These are phyloP conservation scores for Caenorhabditis sulstoni DNA, from an alignment of 2,888 invertebrate genomes.

Conservation along the genomic window DNA sequence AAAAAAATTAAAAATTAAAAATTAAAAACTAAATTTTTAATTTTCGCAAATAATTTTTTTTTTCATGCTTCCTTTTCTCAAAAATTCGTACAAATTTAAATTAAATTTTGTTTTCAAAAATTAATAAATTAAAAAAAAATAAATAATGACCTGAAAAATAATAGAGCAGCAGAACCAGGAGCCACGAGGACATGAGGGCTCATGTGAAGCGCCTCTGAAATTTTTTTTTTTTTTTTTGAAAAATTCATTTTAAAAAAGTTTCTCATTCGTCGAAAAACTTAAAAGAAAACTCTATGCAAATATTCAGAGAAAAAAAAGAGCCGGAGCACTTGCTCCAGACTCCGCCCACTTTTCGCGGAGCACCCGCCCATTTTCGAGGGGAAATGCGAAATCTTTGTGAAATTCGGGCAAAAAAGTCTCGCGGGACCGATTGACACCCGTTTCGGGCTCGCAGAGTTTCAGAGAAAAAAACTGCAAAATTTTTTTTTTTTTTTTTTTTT, in stretches of 20 bases:
- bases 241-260: no score
- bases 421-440: constrained; percentile 16
- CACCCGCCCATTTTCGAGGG: not conserved
- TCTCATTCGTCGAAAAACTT: no score
- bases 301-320: no score
- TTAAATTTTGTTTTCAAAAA: not conserved
- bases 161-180: constrained; percentile 38
- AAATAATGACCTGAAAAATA: constrained; percentile 21
- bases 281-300: no score
- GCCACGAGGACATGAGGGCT: constrained; percentile 43
- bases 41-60: not conserved
- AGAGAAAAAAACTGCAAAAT: no score
- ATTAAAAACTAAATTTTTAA: not conserved
- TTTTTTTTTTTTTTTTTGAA: not conserved
- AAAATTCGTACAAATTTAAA: no score
- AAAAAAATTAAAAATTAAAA: not conserved
- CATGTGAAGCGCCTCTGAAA: constrained; percentile 12
- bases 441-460: constrained; percentile 6
- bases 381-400: not conserved
- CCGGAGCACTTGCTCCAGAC: no score
- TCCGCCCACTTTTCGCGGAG: not conserved
- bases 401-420: not conserved
- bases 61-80: no score
- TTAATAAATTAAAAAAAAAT: not conserved
- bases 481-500: not conserved